These are phyloP conservation scores for Embidobia sp. DNA, from an alignment of 2,888 invertebrate species.

Conservation along the genomic window DNA sequence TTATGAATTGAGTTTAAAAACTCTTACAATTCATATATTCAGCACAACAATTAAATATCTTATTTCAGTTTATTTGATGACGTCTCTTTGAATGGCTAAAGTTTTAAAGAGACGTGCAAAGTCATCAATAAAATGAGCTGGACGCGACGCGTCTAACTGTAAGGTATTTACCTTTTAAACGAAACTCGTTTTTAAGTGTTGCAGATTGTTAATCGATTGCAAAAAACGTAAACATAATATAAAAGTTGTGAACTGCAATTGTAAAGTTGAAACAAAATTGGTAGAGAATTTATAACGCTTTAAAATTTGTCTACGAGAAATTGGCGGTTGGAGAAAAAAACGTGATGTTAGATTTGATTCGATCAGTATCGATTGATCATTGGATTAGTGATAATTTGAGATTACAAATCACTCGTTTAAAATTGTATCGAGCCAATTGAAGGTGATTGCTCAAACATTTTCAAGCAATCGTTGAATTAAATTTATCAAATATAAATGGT, in stretches of 20 bases:
- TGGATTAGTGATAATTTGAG: slow-evolving; percentile 14
- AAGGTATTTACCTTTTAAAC: slow-evolving; percentile 9
- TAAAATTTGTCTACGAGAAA: too few species aligned
- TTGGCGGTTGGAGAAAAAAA: neutral
- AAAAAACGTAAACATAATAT: too few species aligned
- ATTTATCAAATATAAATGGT: slow-evolving; percentile 37
- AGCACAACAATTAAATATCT: slow-evolving; percentile 33
- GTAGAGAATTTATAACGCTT: too few species aligned
- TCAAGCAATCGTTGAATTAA: slow-evolving; percentile 8
- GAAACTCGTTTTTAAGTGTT: neutral
- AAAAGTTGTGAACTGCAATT: too few species aligned
- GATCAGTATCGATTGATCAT: neutral
- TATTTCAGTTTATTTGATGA: slow-evolving; percentile 31
- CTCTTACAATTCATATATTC: slow-evolving; percentile 24
- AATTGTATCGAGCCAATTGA: slow-evolving; percentile 9
- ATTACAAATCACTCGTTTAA: slow-evolving; percentile 19
- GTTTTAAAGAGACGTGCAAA: slow-evolving; percentile 19
- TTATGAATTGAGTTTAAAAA: slow-evolving; percentile 15
- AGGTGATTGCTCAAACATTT: neutral
- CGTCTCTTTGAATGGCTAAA: slow-evolving; percentile 19
- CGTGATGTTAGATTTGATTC: neutral
- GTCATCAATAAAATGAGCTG: slow-evolving; percentile 23
- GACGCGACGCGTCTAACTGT: slow-evolving; percentile 1
- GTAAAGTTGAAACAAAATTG: neutral
- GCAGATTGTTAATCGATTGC: too few species aligned